Percentiles rank a stretch among this genome's conserved stretches.
phyloP scores from a whole-genome alignment of 1,140 invertebrate genomes.

The Drosophila seguyi region DNA sequence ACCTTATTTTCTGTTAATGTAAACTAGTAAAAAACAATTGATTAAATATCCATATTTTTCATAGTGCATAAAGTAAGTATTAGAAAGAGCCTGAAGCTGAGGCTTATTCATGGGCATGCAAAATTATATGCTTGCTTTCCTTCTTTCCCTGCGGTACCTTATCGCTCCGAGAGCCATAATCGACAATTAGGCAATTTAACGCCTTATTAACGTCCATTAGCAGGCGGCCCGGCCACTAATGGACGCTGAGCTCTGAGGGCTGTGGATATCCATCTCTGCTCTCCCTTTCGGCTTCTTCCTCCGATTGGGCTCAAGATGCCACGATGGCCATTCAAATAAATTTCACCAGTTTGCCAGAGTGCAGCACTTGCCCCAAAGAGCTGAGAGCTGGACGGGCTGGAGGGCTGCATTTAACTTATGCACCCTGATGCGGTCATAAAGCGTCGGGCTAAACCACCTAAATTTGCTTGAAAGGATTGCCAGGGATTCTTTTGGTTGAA shows the following conservation, averaged over 20 bases:
- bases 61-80: constrained; percentile 7
- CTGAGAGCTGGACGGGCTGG: neutral
- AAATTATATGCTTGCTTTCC: constrained; percentile 37
- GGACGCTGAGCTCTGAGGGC: constrained; percentile 14
- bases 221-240: constrained; percentile 28
- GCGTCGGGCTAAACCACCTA: constrained; percentile 2
- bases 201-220: constrained; percentile 74
- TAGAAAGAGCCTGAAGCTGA: constrained; percentile 3
- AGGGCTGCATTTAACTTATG: neutral
- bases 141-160: constrained; percentile 11
- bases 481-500: constrained; percentile 11
- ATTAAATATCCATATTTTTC: neutral
- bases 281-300: neutral
- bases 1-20: no score
- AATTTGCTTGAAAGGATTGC: constrained; percentile 14
- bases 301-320: constrained; percentile 18
- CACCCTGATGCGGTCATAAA: constrained; percentile 8
- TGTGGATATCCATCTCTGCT: neutral
- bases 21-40: neutral
- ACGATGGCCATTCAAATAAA: constrained; percentile 42
- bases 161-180: constrained; percentile 51
- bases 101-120: constrained; percentile 26
- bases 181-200: constrained; percentile 78
- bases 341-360: constrained; percentile 25
- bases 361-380: constrained; percentile 15